These are phyloP conservation scores for Drosophila percnosoma DNA, from an alignment of 2,888 invertebrate species.

Conservation along the genomic window DNA sequence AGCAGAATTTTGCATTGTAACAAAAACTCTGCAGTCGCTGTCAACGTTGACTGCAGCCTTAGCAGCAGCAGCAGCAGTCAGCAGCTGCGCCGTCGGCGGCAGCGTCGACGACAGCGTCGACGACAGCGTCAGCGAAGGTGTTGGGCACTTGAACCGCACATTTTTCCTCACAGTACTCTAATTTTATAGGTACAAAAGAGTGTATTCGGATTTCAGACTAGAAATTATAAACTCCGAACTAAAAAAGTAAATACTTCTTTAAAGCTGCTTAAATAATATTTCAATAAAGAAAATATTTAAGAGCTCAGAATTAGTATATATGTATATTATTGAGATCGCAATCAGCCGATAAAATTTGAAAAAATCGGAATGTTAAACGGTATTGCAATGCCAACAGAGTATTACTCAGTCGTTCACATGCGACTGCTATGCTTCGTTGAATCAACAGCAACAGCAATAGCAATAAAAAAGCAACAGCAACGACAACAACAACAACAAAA, in stretches of 20 bases:
- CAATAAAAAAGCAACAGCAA: background rate
- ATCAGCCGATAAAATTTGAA: background rate
- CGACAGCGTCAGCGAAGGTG: conserved; percentile 58
- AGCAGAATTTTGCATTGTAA: conserved; percentile 62
- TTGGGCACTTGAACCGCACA: conserved; percentile 79
- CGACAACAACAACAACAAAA: conserved; percentile 18
- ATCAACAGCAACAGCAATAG: conserved; percentile 22
- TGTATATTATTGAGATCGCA: background rate
- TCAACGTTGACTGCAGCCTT: conserved; percentile 41
- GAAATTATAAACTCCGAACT: background rate
- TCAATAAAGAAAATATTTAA: background rate
- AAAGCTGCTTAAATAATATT: background rate
- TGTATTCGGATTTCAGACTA: background rate
- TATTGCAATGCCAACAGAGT: background rate
- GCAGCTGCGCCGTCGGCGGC: conserved; percentile 37
- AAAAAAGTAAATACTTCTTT: background rate
- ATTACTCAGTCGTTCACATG: background rate
- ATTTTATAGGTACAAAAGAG: background rate
- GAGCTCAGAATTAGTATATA: background rate
- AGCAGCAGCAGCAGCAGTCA: conserved; percentile 39
- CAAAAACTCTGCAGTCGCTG: conserved; percentile 25
- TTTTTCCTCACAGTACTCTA: conserved; percentile 72
- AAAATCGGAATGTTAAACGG: background rate
- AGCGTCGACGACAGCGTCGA: conserved; percentile 31
- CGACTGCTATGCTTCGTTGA: background rate